These are phyloP conservation scores for Dendrolimus punctatus DNA, from an alignment of 1,140 invertebrate species.

Conservation along the genomic window DNA sequence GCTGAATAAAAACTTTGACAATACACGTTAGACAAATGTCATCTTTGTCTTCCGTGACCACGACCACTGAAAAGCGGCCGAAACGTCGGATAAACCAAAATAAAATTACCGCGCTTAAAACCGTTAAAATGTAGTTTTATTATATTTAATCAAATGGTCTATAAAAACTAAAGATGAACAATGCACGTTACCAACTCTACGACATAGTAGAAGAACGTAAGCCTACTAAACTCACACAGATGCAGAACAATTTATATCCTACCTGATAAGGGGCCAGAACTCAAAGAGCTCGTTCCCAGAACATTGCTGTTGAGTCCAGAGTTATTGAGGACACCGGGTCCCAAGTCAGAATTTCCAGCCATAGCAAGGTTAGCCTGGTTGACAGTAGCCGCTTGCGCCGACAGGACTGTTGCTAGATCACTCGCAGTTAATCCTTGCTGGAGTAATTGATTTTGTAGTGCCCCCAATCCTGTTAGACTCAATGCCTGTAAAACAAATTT, in stretches of 20 bases:
- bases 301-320: constrained; percentile 31
- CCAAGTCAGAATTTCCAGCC: constrained; percentile 23
- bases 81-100: no score
- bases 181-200: no score
- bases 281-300: constrained; percentile 36
- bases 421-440: constrained; percentile 65
- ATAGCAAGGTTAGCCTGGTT: constrained; percentile 33
- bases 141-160: no score
- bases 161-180: no score
- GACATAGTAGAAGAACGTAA: no score
- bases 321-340: constrained; percentile 30
- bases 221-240: no score
- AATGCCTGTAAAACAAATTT: constrained; percentile 41
- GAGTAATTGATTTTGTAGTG: constrained; percentile 70
- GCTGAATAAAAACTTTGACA: no score
- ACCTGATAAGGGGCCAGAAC: constrained; percentile 54
- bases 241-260: constrained; percentile 5
- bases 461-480: constrained; percentile 65
- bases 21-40: no score
- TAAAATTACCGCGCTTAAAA: no score
- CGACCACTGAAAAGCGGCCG: no score
- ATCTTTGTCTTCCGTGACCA: no score
- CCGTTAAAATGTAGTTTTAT: no score
- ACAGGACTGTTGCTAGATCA: constrained; percentile 52
- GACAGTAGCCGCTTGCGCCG: constrained; percentile 40